Percentiles rank a stretch among this genome's conserved stretches.
Conservation (phyloP, 2,113 vertebrate genomes). For the Delphinus delphis region DNA sequence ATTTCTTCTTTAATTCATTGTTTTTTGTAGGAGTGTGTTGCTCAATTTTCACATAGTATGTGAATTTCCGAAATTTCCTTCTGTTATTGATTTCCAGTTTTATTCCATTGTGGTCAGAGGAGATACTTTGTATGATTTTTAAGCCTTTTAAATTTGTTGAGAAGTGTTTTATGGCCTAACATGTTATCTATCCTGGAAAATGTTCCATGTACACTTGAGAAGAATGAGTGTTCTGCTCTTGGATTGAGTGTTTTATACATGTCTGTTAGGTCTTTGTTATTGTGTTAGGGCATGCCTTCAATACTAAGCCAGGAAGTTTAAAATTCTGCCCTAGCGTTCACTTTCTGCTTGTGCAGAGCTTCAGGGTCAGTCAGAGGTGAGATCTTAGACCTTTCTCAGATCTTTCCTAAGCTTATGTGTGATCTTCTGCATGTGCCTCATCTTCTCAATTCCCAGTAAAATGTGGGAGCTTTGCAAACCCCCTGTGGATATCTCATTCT, state of each 20-base stretch:
- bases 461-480: not conserved
- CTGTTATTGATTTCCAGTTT: not conserved
- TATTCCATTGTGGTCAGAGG: not conserved
- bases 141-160: not conserved
- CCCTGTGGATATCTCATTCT: not conserved
- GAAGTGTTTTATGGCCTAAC: not conserved
- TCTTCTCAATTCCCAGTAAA: not conserved
- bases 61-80: not conserved
- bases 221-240: not conserved
- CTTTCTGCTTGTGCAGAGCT: not conserved
- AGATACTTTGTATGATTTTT: not conserved
- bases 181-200: not conserved
- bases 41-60: not conserved
- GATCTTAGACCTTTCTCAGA: not conserved
- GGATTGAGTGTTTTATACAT: not conserved
- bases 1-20: not conserved
- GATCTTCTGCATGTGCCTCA: accelerated
- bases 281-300: not conserved
- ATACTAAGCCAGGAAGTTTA: not conserved
- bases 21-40: not conserved
- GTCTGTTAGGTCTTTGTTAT: not conserved
- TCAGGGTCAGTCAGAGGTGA: not conserved
- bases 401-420: not conserved
- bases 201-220: not conserved
- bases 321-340: not conserved